phyloP scores from a whole-genome alignment of 2,797 vertebrate species.

The Limnodromus scolopaceus region DNA sequence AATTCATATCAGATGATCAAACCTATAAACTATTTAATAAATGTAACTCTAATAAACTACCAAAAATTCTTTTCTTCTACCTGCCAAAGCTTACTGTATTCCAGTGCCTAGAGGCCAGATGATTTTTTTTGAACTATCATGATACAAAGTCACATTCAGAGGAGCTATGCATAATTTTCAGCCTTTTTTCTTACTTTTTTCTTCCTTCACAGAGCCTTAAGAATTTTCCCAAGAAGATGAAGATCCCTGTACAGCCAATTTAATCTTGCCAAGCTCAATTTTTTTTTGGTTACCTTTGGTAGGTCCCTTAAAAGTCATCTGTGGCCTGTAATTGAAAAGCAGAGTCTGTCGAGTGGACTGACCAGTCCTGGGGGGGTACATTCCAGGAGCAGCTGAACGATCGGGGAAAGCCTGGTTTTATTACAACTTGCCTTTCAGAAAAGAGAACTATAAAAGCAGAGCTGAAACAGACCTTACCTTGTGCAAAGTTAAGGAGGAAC shows the following conservation, averaged over 20 bases:
- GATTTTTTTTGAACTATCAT: background rate
- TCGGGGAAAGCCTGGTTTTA: background rate
- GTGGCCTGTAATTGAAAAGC: slow-evolving; percentile 15
- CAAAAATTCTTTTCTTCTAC: background rate
- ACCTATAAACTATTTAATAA: background rate
- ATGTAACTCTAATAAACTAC: background rate
- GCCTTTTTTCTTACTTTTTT: background rate
- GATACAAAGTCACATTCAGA: background rate
- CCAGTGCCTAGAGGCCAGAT: background rate
- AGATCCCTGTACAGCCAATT: slow-evolving; percentile 9
- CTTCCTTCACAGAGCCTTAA: background rate
- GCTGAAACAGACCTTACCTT: background rate
- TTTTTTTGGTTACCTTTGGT: slow-evolving; percentile 9
- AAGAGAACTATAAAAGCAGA: background rate
- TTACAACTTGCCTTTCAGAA: background rate
- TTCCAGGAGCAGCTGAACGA: background rate
- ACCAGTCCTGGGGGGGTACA: background rate
- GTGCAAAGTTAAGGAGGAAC: background rate
- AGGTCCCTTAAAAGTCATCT: background rate
- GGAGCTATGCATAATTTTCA: background rate
- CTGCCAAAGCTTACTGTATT: background rate
- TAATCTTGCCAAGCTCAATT: slow-evolving; percentile 13
- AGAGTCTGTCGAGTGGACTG: background rate
- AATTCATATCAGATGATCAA: background rate
- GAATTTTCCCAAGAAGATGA: background rate